These are phyloP conservation scores for Heterocephalus glaber DNA, from an alignment of 2,113 vertebrate species.

Conservation along the genomic window DNA sequence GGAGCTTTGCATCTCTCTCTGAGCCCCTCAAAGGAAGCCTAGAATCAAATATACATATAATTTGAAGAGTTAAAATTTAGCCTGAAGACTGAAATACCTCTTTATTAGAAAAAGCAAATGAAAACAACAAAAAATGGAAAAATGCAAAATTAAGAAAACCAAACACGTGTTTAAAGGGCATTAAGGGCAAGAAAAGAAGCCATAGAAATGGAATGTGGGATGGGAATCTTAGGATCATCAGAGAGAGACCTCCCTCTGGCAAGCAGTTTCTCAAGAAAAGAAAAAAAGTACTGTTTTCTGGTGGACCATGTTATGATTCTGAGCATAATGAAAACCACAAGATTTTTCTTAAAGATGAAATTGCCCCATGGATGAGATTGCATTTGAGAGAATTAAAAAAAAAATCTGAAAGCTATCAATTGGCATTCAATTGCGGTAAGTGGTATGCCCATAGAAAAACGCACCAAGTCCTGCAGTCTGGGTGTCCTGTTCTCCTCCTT, in stretches of 20 bases:
- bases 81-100: not conserved
- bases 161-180: not conserved
- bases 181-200: not conserved
- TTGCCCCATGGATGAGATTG: not conserved
- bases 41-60: not conserved
- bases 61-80: not conserved
- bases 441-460: not conserved
- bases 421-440: not conserved
- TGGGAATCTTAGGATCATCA: not conserved
- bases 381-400: not conserved
- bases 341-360: slow-evolving; percentile 11
- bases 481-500: not conserved
- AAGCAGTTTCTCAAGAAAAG: slow-evolving; percentile 15
- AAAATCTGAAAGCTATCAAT: not conserved
- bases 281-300: not conserved
- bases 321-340: not conserved
- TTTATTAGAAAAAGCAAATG: not conserved
- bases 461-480: too few relatives aligned
- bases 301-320: not conserved
- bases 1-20: not conserved
- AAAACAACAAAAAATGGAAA: not conserved
- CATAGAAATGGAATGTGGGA: not conserved
- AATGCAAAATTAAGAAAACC: not conserved
- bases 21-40: not conserved
- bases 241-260: not conserved